A percentile compares a stretch with the other conserved stretches of the same genome.
Evolutionary conservation across 35 echinoderm and acorn worm species (phyloP).

Genomic region (Amphiura filiformis): DNA sequence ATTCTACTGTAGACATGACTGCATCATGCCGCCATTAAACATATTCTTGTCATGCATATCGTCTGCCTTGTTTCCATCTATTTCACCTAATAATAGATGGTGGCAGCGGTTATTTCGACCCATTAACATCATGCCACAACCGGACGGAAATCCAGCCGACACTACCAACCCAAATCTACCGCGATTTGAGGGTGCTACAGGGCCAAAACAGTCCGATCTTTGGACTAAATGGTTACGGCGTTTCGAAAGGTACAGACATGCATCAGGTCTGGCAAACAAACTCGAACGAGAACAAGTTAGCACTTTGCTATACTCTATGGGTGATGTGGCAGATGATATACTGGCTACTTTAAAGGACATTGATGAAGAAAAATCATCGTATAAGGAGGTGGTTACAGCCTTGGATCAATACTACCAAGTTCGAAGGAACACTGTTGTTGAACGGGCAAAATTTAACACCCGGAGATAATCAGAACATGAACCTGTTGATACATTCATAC

Average conservation of each 20-base stretch:
- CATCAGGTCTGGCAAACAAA: conserved; percentile 5
- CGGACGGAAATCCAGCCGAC: too few relatives aligned
- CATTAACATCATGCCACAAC: too few relatives aligned
- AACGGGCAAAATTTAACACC: conserved; percentile 40
- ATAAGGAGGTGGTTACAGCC: not conserved
- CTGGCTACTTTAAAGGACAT: conserved; percentile 26
- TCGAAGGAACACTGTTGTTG: conserved; percentile 22
- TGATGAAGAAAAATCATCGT: not conserved
- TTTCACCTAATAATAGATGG: not conserved
- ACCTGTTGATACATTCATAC: conserved; percentile 24
- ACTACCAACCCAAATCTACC: too few relatives aligned
- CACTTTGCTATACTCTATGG: conserved; percentile 34
- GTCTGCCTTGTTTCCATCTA: too few relatives aligned
- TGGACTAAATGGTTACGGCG: conserved; percentile 39
- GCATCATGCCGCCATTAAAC: too few relatives aligned
- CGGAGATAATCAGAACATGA: conserved; percentile 20
- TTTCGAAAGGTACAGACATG: conserved; percentile 17
- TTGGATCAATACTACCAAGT: not conserved
- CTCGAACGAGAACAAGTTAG: not conserved
- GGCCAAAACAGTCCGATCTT: conserved; percentile 13
- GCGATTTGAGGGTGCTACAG: conserved; percentile 20
- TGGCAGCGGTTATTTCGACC: not conserved
- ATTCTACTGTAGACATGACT: too few relatives aligned
- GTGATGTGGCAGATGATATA: conserved; percentile 23
- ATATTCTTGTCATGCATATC: too few relatives aligned